Base-by-base conservation (phyloP, 2,888 invertebrate species). In the Cataglyphis livida region DNA sequence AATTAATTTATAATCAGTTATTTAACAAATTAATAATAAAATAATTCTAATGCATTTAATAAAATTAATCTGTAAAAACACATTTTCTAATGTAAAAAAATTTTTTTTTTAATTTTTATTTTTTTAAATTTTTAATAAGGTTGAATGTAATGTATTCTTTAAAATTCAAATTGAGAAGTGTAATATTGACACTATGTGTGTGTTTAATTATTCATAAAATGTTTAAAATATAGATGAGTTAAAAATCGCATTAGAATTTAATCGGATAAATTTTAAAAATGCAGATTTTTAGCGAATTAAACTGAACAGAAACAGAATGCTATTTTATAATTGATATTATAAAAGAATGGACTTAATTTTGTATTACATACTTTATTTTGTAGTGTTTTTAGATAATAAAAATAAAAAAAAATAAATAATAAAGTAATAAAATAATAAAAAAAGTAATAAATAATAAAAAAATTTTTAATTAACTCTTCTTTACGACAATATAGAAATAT, bases 41-140 rank as follows among this genome's bases (percentile, higher is more conserved):
- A 57, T 41, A 57, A 15, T 59, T 21, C 32, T 18, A 2, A 35
- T 32, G 5, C 28, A 61, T 12, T 64, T 38, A 54, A 65, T 25
- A 35, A 65, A 54, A 18, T 64, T 18, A 75, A n/a, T 51, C 51
- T 15, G 57, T 25, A 59, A n/a, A 15, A 75, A 54, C 51, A 10
- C 35, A 51, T 51, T 51, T 76, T 61, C 41, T 65, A 76, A 76
- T 76, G 0, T n/a, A 38, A 28, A 62, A 62, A 4, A 21, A 21
- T 10, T 6, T 41, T 25, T 64, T 0, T 75, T 35, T n/a, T 1
- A 15, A 2, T 25, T 62, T 44, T 15, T 1, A 7, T 44, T 44
- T n/a, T 61, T 38, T 64, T 6, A 0, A 15, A 18, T 25, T 59
- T 10, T 38, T n/a, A 3, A 21, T 6, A 73, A 41, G 3, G 12